phyloP scores from a whole-genome alignment of 2,797 vertebrate species.

The Percopsis omiscomaycus region DNA sequence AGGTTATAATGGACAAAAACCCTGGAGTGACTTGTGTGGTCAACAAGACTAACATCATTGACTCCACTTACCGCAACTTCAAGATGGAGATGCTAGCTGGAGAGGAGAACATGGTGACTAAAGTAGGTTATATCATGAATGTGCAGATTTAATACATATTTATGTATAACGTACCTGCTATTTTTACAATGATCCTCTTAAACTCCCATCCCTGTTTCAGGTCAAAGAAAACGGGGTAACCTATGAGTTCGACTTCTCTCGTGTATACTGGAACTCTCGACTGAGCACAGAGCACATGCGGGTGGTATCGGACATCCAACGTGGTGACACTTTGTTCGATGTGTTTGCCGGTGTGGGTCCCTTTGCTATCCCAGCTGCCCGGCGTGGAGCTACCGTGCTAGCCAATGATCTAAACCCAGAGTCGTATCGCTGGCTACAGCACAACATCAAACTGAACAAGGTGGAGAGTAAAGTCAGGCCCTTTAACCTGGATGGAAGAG shows the following conservation, averaged over 20 bases:
- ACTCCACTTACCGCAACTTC: slow-evolving; percentile 91
- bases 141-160: not conserved
- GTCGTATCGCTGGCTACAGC: slow-evolving; percentile 88
- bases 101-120: slow-evolving; percentile 90
- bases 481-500: slow-evolving; percentile 91
- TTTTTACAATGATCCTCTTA: too few relatives aligned
- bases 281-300: slow-evolving; percentile 91
- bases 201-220: slow-evolving; percentile 66
- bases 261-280: slow-evolving; percentile 96
- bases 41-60: slow-evolving; percentile 90
- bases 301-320: slow-evolving; percentile 77
- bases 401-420: slow-evolving; percentile 97
- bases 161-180: not conserved
- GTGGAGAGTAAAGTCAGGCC: slow-evolving; percentile 79
- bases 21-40: slow-evolving; percentile 91
- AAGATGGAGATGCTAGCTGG: slow-evolving; percentile 94
- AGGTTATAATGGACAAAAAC: slow-evolving; percentile 97
- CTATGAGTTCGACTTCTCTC: slow-evolving; percentile 95
- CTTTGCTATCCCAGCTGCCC: slow-evolving; percentile 90
- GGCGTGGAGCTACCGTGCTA: slow-evolving; percentile 80
- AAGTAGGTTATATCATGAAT: slow-evolving; percentile 69
- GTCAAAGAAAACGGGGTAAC: slow-evolving; percentile 88
- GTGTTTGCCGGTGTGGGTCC: slow-evolving; percentile 95
- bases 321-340: slow-evolving; percentile 85
- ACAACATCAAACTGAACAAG: slow-evolving; percentile 94